These are phyloP conservation scores for Agrotis ipsilon DNA, from an alignment of 2,888 invertebrate species.

Conservation along the genomic window DNA sequence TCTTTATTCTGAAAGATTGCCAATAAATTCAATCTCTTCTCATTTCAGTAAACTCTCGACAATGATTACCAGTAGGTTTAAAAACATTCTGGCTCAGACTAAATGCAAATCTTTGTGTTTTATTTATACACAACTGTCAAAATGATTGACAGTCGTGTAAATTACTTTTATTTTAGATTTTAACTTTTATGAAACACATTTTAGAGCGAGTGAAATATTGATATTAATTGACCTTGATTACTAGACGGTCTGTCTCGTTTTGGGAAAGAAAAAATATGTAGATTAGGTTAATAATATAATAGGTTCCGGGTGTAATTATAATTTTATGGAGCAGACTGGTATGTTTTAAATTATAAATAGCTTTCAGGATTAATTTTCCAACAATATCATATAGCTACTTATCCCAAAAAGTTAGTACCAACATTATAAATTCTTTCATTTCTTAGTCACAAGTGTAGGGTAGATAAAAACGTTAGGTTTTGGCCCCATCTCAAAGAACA, in stretches of 20 bases:
- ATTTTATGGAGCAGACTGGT: too few relatives aligned
- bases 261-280: too few relatives aligned
- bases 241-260: too few relatives aligned
- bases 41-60: slow-evolving; percentile 1
- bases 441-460: slow-evolving; percentile 19
- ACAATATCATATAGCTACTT: too few relatives aligned
- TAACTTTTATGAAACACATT: slow-evolving; percentile 27
- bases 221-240: slow-evolving; percentile 18
- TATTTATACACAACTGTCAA: slow-evolving; percentile 43
- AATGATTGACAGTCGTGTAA: slow-evolving; percentile 48
- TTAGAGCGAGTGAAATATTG: slow-evolving; percentile 21
- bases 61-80: slow-evolving; percentile 1
- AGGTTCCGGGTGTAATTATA: too few relatives aligned
- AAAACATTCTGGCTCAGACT: slow-evolving; percentile 14
- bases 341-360: too few relatives aligned
- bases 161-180: slow-evolving; percentile 37
- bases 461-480: slow-evolving; percentile 41
- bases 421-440: slow-evolving; percentile 15
- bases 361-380: too few relatives aligned
- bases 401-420: background rate
- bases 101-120: slow-evolving; percentile 32
- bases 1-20: background rate
- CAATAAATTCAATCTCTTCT: slow-evolving; percentile 6
- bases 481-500: slow-evolving; percentile 40
- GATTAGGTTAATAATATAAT: too few relatives aligned